phyloP scores from a whole-genome alignment of 2,888 invertebrate species.

The Epinotia brunnichana region DNA sequence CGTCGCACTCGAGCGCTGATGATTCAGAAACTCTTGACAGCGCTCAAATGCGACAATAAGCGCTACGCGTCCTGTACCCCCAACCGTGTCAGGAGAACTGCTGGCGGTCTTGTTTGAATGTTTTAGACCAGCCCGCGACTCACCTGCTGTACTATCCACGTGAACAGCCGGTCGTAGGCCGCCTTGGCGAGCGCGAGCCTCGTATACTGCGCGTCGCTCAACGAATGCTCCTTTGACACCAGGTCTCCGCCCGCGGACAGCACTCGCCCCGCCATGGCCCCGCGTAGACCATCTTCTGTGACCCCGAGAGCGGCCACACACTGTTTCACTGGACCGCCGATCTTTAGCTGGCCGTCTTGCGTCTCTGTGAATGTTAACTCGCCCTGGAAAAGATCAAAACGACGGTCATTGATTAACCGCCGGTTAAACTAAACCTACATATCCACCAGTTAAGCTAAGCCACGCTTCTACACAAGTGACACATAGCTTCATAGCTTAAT shows the following conservation, averaged over 20 bases:
- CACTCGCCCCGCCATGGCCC: constrained; percentile 92
- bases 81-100: no score
- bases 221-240: constrained; percentile 91
- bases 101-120: no score
- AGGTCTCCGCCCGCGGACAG: constrained; percentile 93
- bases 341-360: constrained; percentile 84
- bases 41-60: no score
- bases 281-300: constrained; percentile 86
- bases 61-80: no score
- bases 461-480: no score
- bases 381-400: constrained; percentile 67
- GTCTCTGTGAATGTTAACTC: constrained; percentile 84
- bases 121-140: background rate
- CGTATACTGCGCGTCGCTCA: constrained; percentile 93
- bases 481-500: no score
- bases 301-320: constrained; percentile 85
- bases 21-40: no score
- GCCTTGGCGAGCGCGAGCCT: constrained; percentile 97
- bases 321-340: constrained; percentile 73
- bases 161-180: constrained; percentile 96
- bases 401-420: background rate
- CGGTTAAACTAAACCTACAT: no score
- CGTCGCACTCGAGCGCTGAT: no score
- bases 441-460: no score
- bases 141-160: constrained; percentile 93